phyloP scores from a whole-genome alignment of 92 coral and sea anemone genomes.

The Zoanthus gigantus region DNA sequence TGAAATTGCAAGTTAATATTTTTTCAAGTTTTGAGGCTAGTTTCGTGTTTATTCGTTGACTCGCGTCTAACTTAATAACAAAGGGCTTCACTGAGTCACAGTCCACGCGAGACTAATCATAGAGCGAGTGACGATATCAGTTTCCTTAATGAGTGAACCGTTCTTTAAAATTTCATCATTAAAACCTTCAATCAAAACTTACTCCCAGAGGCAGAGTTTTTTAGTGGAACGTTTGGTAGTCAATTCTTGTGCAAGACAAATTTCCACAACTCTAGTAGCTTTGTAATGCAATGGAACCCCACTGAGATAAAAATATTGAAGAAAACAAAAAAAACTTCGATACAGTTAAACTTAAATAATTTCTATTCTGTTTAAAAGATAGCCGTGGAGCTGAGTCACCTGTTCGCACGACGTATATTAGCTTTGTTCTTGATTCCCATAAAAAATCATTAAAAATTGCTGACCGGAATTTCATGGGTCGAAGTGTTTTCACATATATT shows the following conservation, averaged over 20 bases:
- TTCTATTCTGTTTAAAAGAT: constrained; percentile 6
- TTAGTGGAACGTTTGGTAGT: neutral
- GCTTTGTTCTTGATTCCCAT: neutral
- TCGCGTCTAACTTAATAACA: constrained; percentile 26
- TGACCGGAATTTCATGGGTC: neutral
- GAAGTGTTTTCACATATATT: constrained; percentile 19
- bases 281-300: constrained; percentile 12
- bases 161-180: neutral
- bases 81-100: neutral
- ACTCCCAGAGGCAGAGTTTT: neutral
- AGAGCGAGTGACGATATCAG: constrained; percentile 32
- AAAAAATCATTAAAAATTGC: constrained; percentile 8
- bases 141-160: neutral
- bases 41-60: constrained; percentile 1
- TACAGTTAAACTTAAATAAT: neutral
- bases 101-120: constrained; percentile 11
- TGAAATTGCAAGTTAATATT: neutral
- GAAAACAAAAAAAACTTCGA: neutral
- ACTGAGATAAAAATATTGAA: constrained; percentile 23
- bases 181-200: constrained; percentile 14
- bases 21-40: constrained; percentile 9
- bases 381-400: neutral
- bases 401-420: neutral
- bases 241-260: neutral
- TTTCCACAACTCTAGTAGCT: neutral